These are phyloP conservation scores for Chionomys nivalis DNA, from an alignment of 2,113 vertebrate species.

Conservation along the genomic window DNA sequence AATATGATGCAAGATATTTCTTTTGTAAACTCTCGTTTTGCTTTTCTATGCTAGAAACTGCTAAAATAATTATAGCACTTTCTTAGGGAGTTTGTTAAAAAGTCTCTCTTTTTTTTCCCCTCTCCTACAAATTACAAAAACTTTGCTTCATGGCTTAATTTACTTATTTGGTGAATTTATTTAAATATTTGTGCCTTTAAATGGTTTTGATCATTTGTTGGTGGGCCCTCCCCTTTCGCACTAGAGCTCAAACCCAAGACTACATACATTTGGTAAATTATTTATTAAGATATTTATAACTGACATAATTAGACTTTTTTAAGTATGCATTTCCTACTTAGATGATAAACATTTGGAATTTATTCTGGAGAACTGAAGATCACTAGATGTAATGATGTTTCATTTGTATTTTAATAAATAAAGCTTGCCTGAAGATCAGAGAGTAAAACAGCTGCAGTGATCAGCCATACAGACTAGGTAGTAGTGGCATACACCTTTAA, in stretches of 20 bases:
- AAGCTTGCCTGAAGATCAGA: too few species aligned
- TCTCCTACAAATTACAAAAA: slow-evolving; percentile 5
- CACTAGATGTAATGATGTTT: not conserved
- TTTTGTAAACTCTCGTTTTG: not conserved
- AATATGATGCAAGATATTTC: not conserved
- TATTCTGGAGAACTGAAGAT: slow-evolving; percentile 38
- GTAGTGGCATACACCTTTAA: too few species aligned
- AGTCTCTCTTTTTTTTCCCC: not conserved
- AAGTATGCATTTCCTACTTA: slow-evolving; percentile 29
- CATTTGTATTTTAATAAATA: too few species aligned
- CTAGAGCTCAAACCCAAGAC: not conserved
- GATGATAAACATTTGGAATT: slow-evolving; percentile 32
- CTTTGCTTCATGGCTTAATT: slow-evolving; percentile 20
- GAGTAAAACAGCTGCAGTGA: too few species aligned
- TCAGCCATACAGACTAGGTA: too few species aligned
- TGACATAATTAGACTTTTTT: not conserved
- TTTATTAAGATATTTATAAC: slow-evolving; percentile 52
- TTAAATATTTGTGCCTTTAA: slow-evolving; percentile 13
- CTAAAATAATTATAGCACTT: slow-evolving; percentile 46
- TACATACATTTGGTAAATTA: slow-evolving; percentile 32
- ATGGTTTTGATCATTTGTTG: not conserved
- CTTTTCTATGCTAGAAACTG: slow-evolving; percentile 44
- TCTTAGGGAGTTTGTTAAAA: slow-evolving; percentile 45
- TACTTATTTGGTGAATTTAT: slow-evolving; percentile 33
- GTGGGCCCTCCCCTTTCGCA: not conserved